Evolutionary conservation across 2,797 vertebrate species (phyloP), one percentile per base, ranked within the genome.

Genomic region (Steatocranus sp.): DNA sequence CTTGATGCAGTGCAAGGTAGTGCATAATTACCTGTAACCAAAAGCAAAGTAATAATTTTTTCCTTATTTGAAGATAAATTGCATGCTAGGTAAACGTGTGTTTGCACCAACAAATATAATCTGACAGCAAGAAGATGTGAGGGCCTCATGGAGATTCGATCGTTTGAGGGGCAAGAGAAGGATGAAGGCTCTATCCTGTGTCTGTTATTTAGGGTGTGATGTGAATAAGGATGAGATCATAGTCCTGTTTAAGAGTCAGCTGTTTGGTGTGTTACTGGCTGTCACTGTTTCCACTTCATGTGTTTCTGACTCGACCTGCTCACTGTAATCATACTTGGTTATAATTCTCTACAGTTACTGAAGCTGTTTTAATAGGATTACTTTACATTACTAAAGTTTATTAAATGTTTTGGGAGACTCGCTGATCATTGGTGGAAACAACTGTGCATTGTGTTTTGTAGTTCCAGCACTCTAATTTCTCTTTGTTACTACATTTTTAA

Each of bases 231-330:
- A 77, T 92, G 91, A 91, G 83, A 68, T 92, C 89, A 92, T 79
- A 20, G 73, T 20, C 68, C 3, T 36, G 30, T 88, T 87, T 82
- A 53, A 84, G 76, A 83, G 61, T 88, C 87, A 88, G 86, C 83
- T 91, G 89, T 27, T 87, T 10, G 3, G 30, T 79, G 79, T 79
- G 63, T 25, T 56, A 81, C 61, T 75, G 11, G 23, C 15, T 43
- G 49, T 80, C 83, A 80, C 75, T 34, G 61, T 85, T 89, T 88
- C 88, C 87, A 81, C 56, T 48, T 81, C 83, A 74, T 50, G 80
- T 75, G 75, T n/a, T 82, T 82, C 80, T 91, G 88, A 91, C 17
- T 90, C 88, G 89, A 43, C 17, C 48, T 80, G 77, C 54, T 83
- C 79, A 27, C 15, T 51, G 66, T 54, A 11, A 1, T 41, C 34